Conservation (phyloP, 2,113 vertebrate species). For the Cynocephalus volans region DNA sequence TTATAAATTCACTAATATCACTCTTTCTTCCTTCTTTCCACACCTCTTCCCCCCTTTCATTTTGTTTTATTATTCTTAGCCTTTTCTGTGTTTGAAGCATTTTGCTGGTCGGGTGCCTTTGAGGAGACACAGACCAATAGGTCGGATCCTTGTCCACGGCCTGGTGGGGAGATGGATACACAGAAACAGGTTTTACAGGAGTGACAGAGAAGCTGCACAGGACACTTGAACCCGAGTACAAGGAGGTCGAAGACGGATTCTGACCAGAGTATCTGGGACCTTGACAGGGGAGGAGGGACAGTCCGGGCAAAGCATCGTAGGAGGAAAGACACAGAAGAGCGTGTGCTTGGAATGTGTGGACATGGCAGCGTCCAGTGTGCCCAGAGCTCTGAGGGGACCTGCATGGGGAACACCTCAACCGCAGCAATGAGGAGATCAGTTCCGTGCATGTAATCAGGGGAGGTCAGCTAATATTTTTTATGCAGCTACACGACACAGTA, state of each 20-base stretch:
- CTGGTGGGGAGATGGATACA: neutral
- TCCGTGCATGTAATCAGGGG: neutral
- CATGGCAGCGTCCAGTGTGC: rapidly evolving
- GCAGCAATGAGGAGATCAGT: neutral
- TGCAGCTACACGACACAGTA: neutral
- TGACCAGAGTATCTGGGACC: too few relatives aligned
- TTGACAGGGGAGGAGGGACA: too few relatives aligned
- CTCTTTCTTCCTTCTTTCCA: conserved; percentile 71
- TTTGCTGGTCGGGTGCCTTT: neutral
- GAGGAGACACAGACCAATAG: neutral
- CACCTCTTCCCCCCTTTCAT: conserved; percentile 42
- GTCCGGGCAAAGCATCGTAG: neutral
- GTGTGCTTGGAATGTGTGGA: neutral
- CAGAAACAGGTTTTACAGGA: neutral
- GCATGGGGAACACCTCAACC: neutral
- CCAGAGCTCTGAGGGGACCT: neutral
- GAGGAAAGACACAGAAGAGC: neutral
- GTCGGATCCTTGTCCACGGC: neutral
- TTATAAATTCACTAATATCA: conserved; percentile 75
- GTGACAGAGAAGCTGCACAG: neutral
- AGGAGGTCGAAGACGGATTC: neutral
- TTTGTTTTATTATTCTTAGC: conserved; percentile 51
- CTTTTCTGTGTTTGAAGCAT: conserved; percentile 38
- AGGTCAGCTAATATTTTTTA: neutral
- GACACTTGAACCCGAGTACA: neutral